These are phyloP conservation scores for Dendrophyllia cribrosa DNA, from an alignment of 64 coral and sea anemone species.

Conservation along the genomic window DNA sequence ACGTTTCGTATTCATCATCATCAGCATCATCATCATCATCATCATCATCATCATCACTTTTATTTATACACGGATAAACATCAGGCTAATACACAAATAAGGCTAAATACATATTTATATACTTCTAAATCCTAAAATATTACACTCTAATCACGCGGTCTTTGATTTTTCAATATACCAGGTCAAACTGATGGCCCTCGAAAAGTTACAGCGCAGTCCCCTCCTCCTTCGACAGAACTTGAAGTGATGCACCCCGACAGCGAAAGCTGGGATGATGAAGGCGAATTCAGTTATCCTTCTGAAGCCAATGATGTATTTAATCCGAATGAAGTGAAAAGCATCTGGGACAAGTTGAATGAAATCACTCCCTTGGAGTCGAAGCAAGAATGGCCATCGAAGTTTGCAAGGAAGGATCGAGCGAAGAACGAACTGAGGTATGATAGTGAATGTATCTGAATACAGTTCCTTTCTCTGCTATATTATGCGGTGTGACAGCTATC, in stretches of 20 bases:
- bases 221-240: background rate
- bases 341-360: background rate
- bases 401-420: background rate
- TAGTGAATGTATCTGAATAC: background rate
- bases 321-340: background rate
- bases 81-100: no score
- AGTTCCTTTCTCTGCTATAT: background rate
- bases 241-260: background rate
- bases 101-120: no score
- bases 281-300: background rate
- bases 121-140: no score
- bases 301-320: background rate
- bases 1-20: no score
- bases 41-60: no score
- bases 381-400: background rate
- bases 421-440: background rate
- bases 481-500: no score
- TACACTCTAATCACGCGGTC: no score
- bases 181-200: background rate
- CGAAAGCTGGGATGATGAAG: background rate
- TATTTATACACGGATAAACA: no score
- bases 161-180: background rate
- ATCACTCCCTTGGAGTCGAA: background rate
- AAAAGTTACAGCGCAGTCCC: background rate
- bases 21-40: no score